A percentile compares a stretch with the other conserved stretches of the same genome.
phyloP scores from a whole-genome alignment of 2,888 invertebrate species.

The Tachystola acroxantha region DNA sequence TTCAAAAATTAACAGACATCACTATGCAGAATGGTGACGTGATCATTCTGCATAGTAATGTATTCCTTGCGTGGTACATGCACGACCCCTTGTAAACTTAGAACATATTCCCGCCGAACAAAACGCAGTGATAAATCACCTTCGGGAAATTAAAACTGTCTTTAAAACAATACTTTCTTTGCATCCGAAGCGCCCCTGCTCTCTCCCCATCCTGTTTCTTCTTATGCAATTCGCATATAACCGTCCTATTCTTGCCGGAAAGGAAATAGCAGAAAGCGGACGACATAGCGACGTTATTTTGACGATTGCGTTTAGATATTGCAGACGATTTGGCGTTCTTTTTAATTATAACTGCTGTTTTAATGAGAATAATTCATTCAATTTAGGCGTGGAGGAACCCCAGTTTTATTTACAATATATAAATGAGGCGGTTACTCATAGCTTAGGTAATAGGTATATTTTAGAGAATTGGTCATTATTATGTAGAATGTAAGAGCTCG shows the following conservation, averaged over 20 bases:
- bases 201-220: conserved; percentile 19
- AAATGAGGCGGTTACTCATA: too few relatives aligned
- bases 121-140: conserved; percentile 71
- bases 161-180: conserved; percentile 73
- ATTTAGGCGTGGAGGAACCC: too few relatives aligned
- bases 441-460: too few relatives aligned
- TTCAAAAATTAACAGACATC: too few relatives aligned
- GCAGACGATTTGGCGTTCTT: conserved; percentile 22
- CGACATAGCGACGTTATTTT: conserved; percentile 20
- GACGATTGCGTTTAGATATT: conserved; percentile 28
- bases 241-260: conserved; percentile 16
- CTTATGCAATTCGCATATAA: conserved; percentile 16
- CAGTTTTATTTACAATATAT: too few relatives aligned
- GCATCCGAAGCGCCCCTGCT: conserved; percentile 40
- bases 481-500: too few relatives aligned
- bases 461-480: too few relatives aligned
- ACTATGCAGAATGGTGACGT: too few relatives aligned
- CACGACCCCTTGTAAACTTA: conserved; percentile 12
- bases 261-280: conserved; percentile 14
- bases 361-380: conserved; percentile 7
- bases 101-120: conserved; percentile 40
- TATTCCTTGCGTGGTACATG: neutral
- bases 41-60: too few relatives aligned
- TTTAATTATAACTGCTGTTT: conserved; percentile 21
- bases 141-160: conserved; percentile 78